These are phyloP conservation scores for Drosophila willistoni DNA, from an alignment of 1,140 invertebrate species.

Conservation along the genomic window DNA sequence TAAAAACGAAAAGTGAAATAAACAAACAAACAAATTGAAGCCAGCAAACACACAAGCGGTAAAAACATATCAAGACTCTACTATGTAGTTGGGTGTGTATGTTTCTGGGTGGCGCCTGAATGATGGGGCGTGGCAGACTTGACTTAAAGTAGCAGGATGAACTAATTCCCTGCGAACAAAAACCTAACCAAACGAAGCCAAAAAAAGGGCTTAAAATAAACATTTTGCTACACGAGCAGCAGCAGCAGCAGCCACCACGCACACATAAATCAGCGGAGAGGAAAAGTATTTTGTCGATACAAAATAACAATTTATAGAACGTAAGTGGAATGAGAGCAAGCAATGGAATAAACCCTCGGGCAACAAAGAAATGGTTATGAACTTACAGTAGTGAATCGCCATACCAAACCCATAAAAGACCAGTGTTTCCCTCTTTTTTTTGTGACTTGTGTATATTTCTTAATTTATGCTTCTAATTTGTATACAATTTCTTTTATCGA, in stretches of 20 bases:
- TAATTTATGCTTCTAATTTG: neutral
- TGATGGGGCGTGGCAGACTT: constrained; percentile 59
- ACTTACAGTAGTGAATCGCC: neutral
- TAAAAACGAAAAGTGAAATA: constrained; percentile 63
- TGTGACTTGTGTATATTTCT: neutral
- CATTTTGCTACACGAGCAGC: constrained; percentile 30
- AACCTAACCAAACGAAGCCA: constrained; percentile 14
- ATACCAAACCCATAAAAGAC: neutral
- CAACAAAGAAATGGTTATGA: constrained; percentile 1
- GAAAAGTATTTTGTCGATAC: constrained; percentile 42
- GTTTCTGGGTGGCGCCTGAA: constrained; percentile 43
- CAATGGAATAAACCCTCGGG: neutral
- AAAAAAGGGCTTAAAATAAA: constrained; percentile 50
- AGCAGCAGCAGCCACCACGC: constrained; percentile 18
- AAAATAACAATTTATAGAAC: constrained; percentile 4
- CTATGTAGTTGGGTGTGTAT: constrained; percentile 6
- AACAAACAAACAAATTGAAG: constrained; percentile 78
- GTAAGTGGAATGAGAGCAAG: neutral
- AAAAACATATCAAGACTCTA: constrained; percentile 5
- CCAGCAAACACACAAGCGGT: constrained; percentile 53
- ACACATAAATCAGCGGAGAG: constrained; percentile 58
- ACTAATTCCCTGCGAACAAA: constrained; percentile 51
- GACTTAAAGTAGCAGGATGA: constrained; percentile 41
- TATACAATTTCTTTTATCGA: neutral
- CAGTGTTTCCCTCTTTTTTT: neutral